phyloP scores from a whole-genome alignment of 2,888 invertebrate genomes.

The Epirrita christyi region DNA sequence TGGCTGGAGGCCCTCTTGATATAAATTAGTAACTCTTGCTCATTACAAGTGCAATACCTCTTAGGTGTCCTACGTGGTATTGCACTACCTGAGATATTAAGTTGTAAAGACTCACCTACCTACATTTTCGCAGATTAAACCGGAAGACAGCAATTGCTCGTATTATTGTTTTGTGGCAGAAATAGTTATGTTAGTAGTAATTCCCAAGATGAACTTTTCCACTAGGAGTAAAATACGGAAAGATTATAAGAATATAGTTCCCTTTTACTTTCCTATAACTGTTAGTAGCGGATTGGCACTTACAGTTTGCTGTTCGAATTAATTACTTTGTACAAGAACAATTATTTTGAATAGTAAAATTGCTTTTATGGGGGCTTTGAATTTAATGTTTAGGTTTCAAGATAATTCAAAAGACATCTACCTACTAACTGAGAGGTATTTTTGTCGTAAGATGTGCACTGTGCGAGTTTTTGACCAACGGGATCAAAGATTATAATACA shows the following conservation, averaged over 20 bases:
- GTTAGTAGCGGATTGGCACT: slow-evolving; percentile 22
- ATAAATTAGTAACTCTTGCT: no score
- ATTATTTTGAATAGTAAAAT: neutral
- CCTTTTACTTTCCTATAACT: slow-evolving; percentile 10
- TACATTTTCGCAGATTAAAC: no score
- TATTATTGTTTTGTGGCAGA: no score
- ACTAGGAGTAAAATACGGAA: neutral
- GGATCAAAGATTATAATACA: neutral
- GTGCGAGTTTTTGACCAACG: neutral
- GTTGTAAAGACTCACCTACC: no score
- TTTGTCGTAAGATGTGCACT: no score
- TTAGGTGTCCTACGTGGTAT: no score
- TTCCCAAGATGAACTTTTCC: neutral
- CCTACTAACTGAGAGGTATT: no score
- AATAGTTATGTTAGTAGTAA: no score
- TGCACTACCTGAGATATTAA: no score
- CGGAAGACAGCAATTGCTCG: no score
- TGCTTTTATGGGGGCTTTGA: neutral
- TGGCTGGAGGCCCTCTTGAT: no score
- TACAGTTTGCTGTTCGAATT: slow-evolving; percentile 9
- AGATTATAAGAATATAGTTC: slow-evolving; percentile 4
- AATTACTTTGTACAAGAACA: slow-evolving; percentile 19
- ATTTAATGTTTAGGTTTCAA: neutral
- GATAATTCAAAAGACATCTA: neutral
- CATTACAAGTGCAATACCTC: no score